Percentiles rank a stretch among this genome's conserved stretches.
These are phyloP conservation scores for Melikaiella ostensackeni DNA, from an alignment of 2,888 invertebrate species.

Conservation along the genomic window DNA sequence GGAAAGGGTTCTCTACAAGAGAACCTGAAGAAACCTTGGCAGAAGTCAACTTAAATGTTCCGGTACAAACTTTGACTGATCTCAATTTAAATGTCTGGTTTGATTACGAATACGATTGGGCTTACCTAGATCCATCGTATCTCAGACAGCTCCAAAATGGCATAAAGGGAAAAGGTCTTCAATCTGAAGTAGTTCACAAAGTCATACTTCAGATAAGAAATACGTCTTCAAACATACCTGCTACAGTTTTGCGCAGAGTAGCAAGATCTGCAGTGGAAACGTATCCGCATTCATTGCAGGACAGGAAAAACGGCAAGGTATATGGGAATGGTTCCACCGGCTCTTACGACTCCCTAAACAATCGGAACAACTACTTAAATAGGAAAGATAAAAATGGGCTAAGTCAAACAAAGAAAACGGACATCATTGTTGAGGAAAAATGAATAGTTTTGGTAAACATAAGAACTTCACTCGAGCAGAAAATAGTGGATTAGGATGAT, in stretches of 20 bases:
- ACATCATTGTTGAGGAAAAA: no score
- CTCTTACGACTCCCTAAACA: neutral
- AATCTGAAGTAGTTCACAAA: neutral
- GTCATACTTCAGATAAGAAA: neutral
- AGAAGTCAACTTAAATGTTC: no score
- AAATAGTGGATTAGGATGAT: no score
- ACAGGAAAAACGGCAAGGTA: neutral
- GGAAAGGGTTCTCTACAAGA: no score
- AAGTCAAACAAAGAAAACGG: no score
- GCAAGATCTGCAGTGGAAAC: neutral
- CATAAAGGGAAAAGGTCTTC: neutral
- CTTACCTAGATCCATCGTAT: neutral
- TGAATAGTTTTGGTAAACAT: no score
- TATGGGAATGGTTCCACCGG: neutral
- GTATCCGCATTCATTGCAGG: neutral
- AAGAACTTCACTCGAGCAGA: no score
- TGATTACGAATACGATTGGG: neutral
- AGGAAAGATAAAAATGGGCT: no score
- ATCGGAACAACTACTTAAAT: neutral
- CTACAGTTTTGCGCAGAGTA: neutral
- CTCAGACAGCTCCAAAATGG: no score
- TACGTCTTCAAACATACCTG: neutral
- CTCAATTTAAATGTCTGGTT: neutral
- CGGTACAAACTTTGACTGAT: no score
- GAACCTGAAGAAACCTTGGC: no score